Conservation (phyloP, 1,140 invertebrate genomes). For the Lanistes nyassanus region DNA sequence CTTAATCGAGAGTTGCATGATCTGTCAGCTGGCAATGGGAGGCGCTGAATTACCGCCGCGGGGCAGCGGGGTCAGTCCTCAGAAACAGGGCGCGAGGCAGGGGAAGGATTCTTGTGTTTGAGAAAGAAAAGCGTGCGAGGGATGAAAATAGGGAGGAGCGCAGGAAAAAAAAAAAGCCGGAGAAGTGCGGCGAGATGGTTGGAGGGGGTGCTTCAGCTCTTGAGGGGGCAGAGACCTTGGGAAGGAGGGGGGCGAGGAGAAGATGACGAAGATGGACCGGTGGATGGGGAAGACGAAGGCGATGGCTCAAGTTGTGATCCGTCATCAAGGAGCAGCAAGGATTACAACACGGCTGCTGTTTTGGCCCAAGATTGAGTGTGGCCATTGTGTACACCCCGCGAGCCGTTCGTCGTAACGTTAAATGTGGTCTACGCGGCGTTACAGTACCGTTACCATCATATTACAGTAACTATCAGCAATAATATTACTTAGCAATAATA, state of each 20-base stretch:
- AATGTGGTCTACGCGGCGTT: no score
- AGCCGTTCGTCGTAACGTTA: no score
- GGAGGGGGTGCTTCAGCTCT: no score
- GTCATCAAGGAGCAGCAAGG: no score
- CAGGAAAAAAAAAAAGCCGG: neutral
- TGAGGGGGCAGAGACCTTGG: neutral
- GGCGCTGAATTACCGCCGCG: constrained; percentile 1
- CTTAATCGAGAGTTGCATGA: constrained; percentile 14
- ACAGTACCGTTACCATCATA: no score
- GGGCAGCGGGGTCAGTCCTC: constrained; percentile 2
- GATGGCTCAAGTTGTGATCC: neutral
- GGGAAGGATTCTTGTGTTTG: constrained; percentile 5
- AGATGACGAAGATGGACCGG: neutral
- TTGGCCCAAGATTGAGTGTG: no score
- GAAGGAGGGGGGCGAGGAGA: neutral
- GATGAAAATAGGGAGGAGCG: neutral
- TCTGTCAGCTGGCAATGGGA: constrained; percentile 8
- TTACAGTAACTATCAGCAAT: no score
- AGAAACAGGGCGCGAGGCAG: neutral
- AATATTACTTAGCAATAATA: no score
- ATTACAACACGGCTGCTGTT: no score
- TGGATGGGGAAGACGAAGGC: neutral
- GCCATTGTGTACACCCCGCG: no score
- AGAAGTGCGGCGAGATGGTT: neutral
- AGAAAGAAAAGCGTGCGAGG: neutral